Evolutionary conservation across 2,113 vertebrate species (phyloP).

Genomic region (Chascanopsetta lugubris): DNA sequence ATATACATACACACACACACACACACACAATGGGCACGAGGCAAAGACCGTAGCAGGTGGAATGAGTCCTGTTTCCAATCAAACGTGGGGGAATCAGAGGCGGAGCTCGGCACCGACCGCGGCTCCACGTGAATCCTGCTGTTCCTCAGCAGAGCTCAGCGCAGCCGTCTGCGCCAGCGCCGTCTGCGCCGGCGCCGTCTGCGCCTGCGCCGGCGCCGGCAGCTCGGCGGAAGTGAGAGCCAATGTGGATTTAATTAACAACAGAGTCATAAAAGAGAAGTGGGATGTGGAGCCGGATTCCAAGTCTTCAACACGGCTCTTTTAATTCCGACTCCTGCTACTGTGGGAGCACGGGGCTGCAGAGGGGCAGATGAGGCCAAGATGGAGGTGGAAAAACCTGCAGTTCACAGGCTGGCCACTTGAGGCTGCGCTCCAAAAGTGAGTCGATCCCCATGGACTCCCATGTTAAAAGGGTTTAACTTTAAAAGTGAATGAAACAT

Average conservation of each 20-base stretch:
- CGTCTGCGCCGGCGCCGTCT: too few relatives aligned
- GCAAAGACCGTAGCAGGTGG: slow-evolving; percentile 30
- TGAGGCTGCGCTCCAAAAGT: too few relatives aligned
- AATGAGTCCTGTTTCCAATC: slow-evolving; percentile 8
- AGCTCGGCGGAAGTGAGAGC: slow-evolving; percentile 46
- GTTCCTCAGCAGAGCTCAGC: slow-evolving; percentile 37
- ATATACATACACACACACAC: too few relatives aligned
- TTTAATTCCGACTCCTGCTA: slow-evolving; percentile 15
- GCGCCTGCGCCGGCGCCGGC: slow-evolving; percentile 67
- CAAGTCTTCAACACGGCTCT: slow-evolving; percentile 56
- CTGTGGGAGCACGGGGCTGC: slow-evolving; percentile 2
- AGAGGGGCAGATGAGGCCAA: too few relatives aligned
- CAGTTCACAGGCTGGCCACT: too few relatives aligned
- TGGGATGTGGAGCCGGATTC: slow-evolving; percentile 16
- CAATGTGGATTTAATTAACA: slow-evolving; percentile 82
- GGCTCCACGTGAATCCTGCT: not conserved
- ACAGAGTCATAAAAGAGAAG: slow-evolving; percentile 66
- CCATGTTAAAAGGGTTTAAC: too few relatives aligned
- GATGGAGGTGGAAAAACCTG: too few relatives aligned
- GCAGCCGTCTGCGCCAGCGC: slow-evolving; percentile 64
- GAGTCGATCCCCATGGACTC: too few relatives aligned
- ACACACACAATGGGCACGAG: not conserved
- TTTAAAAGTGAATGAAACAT: too few relatives aligned
- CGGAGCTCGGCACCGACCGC: slow-evolving; percentile 1
- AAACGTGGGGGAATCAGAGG: slow-evolving; percentile 17